Percentiles rank a stretch among this genome's conserved stretches.
phyloP scores from a whole-genome alignment of 2,888 invertebrate species.

The Trichacis sp. region DNA sequence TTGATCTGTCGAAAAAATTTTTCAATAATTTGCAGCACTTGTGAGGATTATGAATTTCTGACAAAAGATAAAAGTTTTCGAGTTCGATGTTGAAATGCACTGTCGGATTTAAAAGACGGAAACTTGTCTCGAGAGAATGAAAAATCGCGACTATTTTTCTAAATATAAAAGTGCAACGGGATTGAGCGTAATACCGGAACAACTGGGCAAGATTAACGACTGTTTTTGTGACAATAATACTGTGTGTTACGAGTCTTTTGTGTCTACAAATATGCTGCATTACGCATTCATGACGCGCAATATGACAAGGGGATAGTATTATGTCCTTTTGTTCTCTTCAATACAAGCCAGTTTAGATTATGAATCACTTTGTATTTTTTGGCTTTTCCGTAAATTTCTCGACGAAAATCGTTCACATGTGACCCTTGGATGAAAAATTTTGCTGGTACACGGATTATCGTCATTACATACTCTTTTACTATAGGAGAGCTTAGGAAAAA shows the following conservation, averaged over 20 bases:
- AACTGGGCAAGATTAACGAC: conserved; percentile 29
- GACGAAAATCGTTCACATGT: too few species aligned
- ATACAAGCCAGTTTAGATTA: conserved; percentile 26
- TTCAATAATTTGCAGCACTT: too few species aligned
- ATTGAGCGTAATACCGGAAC: conserved; percentile 12
- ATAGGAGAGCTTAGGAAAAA: too few species aligned
- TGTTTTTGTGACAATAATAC: conserved; percentile 20
- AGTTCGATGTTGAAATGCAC: neutral
- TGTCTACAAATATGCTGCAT: conserved; percentile 21
- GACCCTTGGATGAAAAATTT: too few species aligned
- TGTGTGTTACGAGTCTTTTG: conserved; percentile 20
- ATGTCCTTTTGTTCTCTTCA: conserved; percentile 25
- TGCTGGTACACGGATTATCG: too few species aligned
- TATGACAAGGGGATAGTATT: conserved; percentile 24
- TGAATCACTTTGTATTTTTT: too few species aligned
- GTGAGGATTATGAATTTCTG: too few species aligned
- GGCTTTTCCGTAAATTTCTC: too few species aligned
- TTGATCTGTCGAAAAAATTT: too few species aligned
- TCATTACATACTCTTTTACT: too few species aligned
- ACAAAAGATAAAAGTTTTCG: conserved; percentile 24
- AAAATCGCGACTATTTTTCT: neutral
- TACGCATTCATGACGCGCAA: conserved; percentile 29
- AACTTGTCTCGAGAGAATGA: neutral
- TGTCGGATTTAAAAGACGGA: neutral
- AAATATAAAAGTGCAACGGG: neutral